These are phyloP conservation scores for Ammodytes dubius DNA, from an alignment of 2,113 vertebrate species.

Conservation along the genomic window DNA sequence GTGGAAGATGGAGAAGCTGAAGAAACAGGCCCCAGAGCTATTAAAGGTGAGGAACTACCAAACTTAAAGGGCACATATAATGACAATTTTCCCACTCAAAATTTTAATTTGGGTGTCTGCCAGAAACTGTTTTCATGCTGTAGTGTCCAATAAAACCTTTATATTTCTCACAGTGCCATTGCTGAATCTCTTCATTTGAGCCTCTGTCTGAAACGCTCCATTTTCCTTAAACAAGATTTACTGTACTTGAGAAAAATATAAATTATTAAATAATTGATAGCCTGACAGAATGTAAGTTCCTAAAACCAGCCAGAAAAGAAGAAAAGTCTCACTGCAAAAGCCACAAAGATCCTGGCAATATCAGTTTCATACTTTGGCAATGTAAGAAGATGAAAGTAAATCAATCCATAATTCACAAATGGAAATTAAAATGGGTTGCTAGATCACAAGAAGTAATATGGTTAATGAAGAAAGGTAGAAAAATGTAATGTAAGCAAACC, in stretches of 20 bases:
- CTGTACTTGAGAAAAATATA: no score
- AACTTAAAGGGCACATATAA: not conserved
- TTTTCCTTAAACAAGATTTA: no score
- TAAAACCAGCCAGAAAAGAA: no score
- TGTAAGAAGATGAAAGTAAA: not conserved
- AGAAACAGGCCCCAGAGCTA: slow-evolving; percentile 94
- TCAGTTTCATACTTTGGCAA: not conserved
- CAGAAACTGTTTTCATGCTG: no score
- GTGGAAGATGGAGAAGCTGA: slow-evolving; percentile 98
- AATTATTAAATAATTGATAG: no score
- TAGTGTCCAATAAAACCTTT: no score
- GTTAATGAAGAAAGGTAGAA: not conserved
- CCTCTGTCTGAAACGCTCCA: no score
- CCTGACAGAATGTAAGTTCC: no score
- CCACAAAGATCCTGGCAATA: not conserved
- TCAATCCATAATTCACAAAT: not conserved
- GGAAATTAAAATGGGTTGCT: not conserved
- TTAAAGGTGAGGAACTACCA: slow-evolving; percentile 87
- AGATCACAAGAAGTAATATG: not conserved
- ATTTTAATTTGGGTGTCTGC: no score
- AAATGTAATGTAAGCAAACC: not conserved
- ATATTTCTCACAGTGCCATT: no score
- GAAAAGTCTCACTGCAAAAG: not conserved
- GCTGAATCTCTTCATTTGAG: no score
- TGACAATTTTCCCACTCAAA: no score